Evolutionary conservation across 2,888 invertebrate species (phyloP), one percentile per base, ranked within the genome.

Genomic region (Disparrhopalites patrizii): DNA sequence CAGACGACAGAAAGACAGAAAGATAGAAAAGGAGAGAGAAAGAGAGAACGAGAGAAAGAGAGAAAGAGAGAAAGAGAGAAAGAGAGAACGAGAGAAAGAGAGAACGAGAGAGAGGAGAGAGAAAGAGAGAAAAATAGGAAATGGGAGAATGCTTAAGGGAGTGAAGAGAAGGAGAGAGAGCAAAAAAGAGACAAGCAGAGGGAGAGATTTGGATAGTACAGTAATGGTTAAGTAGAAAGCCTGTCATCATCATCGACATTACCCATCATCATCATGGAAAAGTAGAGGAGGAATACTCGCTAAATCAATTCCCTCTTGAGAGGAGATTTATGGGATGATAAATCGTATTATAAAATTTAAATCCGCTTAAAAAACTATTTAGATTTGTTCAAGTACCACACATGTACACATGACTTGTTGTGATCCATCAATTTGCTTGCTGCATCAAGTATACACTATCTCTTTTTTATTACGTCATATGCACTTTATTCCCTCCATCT

Each of bases 61-160:
- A 40, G 3, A 40, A 36, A 8, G 36, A 36, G 36, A 36, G 36
- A 36, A 13, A 36, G 36, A 36, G 40, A 40, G 40, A 40, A 20
- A n/a, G n/a, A n/a, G n/a, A n/a, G n/a, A n/a, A n/a, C n/a, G n/a
- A n/a, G n/a, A n/a, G n/a, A n/a, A n/a, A n/a, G n/a, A n/a, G n/a
- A n/a, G n/a, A n/a, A 50, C 25, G 54, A 54, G 54, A 54, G 54
- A 18, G 54, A 54, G 54, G n/a, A 54, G 31, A 54, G 54, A 31
- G 54, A 54, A 54, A 4, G 43, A 43, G 15, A 18, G n/a, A 43
- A n/a, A 43, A 4, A 43, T 18, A 47, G 23, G 10, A 18, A 8
- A 47, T 47, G 23, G n/a, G n/a, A n/a, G n/a, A n/a, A n/a, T n/a
- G n/a, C n/a, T n/a, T n/a, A n/a, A n/a, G n/a, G n/a, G n/a, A n/a